Base-by-base conservation (phyloP, 1,140 invertebrate species). In the Drosophila paulistorum region DNA sequence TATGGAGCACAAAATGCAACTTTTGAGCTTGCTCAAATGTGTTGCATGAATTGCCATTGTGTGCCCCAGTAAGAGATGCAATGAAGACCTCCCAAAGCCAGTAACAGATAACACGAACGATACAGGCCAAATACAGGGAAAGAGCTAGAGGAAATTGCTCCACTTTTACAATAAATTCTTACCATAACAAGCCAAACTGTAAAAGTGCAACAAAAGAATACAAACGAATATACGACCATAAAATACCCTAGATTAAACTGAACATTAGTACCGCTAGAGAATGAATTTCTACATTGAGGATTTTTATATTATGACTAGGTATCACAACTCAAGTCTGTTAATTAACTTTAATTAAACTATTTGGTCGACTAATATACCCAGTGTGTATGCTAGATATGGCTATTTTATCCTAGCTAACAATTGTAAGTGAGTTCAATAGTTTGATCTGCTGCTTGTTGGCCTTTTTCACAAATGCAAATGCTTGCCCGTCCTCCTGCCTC, bases 1-100 rank as follows among this genome's bases (percentile, higher is more conserved):
- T 87, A 87, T 87, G 81, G 77, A 79, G 65, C 84, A 83, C 45
- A 87, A 87, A 87, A 83, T 87, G 81, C 83, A 77, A 80, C 79
- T 74, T 83, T 74, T 62, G 71, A 87, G 73, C 73, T 83, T 79
- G 77, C 68, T 14, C 45, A 23, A 80, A 87, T 89, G 80, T 83
- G 78, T 68, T 78, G 76, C 76, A 65, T 83, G 67, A 83, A 77
- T 89, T 78, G 83, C 71, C 71, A 83, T 77, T 79, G 58, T 62
- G 59, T 23, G 45, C 45, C 17, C 6, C 45, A 48, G 17, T 1
- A 48, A 17, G 7, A 51, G 45, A 51, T 51, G 45, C 37, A 39
- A 39, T 5, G 37, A 10, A 13, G 45, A 11, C 35, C 10, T 9
- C 45, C 10, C 45, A 51, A 59, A 20, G 57, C 14, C 33, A 35